Evolutionary conservation across 2,113 vertebrate species (phyloP).

Genomic region (Cacatua alba): DNA sequence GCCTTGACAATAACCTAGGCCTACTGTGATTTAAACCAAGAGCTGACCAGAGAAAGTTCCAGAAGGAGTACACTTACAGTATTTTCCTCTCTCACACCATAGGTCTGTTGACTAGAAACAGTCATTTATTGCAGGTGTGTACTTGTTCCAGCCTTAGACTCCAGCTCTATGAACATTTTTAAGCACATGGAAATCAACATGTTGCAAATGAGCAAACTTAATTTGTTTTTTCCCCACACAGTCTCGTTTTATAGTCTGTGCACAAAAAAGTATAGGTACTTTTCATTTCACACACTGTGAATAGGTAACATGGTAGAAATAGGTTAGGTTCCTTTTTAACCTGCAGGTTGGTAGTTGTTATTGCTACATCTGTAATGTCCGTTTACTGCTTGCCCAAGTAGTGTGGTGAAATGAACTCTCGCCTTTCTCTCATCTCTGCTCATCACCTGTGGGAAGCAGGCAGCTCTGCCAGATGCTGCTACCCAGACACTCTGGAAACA

Average conservation of each 20-base stretch:
- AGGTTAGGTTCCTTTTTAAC: background rate
- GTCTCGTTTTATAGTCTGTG: slow-evolving; percentile 42
- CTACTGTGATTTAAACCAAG: slow-evolving; percentile 3
- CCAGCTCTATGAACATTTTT: slow-evolving; percentile 70
- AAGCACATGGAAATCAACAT: slow-evolving; percentile 69
- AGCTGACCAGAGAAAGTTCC: background rate
- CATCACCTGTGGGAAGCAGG: background rate
- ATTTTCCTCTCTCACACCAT: slow-evolving; percentile 14
- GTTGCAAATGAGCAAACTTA: slow-evolving; percentile 65
- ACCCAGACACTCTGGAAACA: background rate
- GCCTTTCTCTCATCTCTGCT: background rate
- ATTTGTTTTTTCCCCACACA: background rate
- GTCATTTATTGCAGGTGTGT: slow-evolving; percentile 22
- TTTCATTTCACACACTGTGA: slow-evolving; percentile 58
- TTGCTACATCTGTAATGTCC: background rate
- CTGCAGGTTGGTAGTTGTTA: background rate
- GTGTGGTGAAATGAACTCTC: background rate
- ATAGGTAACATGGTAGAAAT: background rate
- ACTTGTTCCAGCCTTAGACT: slow-evolving; percentile 60
- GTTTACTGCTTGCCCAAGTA: background rate
- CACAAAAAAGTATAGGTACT: slow-evolving; percentile 78
- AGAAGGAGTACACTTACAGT: background rate
- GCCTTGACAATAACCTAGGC: slow-evolving; percentile 23
- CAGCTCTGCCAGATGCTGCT: background rate
- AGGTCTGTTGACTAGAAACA: background rate